A percentile compares a stretch with the other conserved stretches of the same genome.
phyloP scores from a whole-genome alignment of 2,113 vertebrate species.

The Zapornia atra region DNA sequence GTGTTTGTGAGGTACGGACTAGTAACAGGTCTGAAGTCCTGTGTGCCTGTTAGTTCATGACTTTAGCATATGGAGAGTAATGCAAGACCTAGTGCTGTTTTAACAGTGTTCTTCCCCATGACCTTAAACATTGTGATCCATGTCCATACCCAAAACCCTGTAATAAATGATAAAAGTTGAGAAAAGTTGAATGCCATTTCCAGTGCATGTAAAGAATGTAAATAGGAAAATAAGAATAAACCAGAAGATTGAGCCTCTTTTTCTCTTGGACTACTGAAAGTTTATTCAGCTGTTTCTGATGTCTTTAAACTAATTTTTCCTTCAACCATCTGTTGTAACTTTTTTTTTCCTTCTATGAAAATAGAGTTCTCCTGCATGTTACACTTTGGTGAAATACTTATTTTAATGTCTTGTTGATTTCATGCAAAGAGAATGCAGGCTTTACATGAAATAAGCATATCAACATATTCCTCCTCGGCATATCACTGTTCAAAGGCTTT shows the following conservation, averaged over 20 bases:
- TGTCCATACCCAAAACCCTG: neutral
- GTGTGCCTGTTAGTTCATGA: neutral
- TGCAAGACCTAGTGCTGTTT: neutral
- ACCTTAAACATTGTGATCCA: neutral
- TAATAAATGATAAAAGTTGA: neutral
- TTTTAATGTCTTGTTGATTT: constrained; percentile 74
- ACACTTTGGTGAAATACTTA: constrained; percentile 74
- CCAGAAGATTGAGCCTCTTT: constrained; percentile 43
- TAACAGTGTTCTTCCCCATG: neutral
- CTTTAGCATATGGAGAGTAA: neutral
- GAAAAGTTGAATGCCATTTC: neutral
- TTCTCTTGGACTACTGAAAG: constrained; percentile 69
- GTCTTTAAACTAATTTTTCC: constrained; percentile 73
- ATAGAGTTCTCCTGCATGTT: constrained; percentile 67
- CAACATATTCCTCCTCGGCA: constrained; percentile 57
- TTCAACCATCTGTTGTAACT: constrained; percentile 76
- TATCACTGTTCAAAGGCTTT: constrained; percentile 48
- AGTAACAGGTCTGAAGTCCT: neutral
- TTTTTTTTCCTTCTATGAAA: constrained; percentile 67
- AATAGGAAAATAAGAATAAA: constrained; percentile 59
- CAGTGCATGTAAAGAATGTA: constrained; percentile 54
- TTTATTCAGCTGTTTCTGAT: constrained; percentile 83
- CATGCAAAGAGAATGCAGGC: constrained; percentile 61
- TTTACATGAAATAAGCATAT: constrained; percentile 65
- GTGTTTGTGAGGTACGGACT: neutral